Conservation (phyloP, 2,113 vertebrate genomes). For the Sminthopsis crassicaudata region DNA sequence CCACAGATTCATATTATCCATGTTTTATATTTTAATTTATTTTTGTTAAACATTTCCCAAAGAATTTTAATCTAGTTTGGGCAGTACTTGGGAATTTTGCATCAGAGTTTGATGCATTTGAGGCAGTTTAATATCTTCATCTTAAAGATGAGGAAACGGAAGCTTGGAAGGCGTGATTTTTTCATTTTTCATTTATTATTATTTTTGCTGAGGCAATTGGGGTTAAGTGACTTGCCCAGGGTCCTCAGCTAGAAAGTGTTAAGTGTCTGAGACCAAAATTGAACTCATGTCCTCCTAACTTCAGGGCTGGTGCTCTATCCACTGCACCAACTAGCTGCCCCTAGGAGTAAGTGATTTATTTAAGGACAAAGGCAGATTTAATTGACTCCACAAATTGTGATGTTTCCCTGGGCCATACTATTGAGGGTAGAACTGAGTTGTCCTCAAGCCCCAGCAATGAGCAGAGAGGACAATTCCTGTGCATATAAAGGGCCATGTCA, state of each 20-base stretch:
- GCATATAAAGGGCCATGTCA: neutral
- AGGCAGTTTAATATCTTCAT: neutral
- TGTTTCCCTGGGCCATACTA: neutral
- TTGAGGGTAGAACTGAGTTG: neutral
- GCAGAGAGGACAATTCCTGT: neutral
- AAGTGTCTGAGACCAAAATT: too few relatives aligned
- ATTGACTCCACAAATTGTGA: neutral
- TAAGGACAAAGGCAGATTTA: neutral
- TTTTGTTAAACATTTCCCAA: neutral
- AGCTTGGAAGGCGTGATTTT: neutral
- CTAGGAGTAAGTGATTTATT: neutral
- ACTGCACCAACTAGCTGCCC: too few relatives aligned
- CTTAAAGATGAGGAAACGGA: neutral
- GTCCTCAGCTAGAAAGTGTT: too few relatives aligned
- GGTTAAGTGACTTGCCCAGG: too few relatives aligned
- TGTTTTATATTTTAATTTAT: neutral
- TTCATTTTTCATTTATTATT: neutral
- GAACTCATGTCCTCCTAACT: too few relatives aligned
- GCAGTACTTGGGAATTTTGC: neutral
- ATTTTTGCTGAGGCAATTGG: too few relatives aligned
- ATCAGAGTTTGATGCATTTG: neutral
- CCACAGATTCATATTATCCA: neutral
- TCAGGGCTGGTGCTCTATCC: too few relatives aligned
- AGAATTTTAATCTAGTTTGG: neutral
- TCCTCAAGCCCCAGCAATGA: neutral